Evolutionary conservation across 2,113 vertebrate species (phyloP).

Genomic region (Embiotoca jacksoni): DNA sequence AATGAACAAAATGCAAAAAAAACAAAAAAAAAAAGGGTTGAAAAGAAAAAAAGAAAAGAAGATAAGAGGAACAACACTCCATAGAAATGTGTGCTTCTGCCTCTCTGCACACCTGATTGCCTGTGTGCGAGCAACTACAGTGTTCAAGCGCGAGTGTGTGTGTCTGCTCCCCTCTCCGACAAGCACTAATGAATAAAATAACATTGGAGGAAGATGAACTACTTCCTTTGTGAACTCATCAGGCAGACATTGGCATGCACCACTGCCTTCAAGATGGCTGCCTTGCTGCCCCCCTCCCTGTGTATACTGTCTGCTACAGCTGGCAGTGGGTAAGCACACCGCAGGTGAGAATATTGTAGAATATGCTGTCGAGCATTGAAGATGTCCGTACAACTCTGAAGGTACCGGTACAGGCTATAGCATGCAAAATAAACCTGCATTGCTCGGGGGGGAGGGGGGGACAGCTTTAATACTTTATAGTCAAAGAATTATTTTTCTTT

Average conservation of each 20-base stretch:
- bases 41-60: not conserved
- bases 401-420: not conserved
- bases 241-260: slow-evolving; percentile 67
- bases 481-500: slow-evolving; percentile 4
- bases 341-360: slow-evolving; percentile 42
- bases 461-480: slow-evolving; percentile 12
- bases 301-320: slow-evolving; percentile 43
- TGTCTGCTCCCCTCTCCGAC: slow-evolving; percentile 45
- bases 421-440: slow-evolving; percentile 26
- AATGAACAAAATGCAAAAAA: slow-evolving; percentile 13
- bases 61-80: slow-evolving; percentile 2
- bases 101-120: slow-evolving; percentile 25
- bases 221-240: slow-evolving; percentile 70
- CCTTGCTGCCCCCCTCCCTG: slow-evolving; percentile 39
- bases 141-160: not conserved
- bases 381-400: not conserved
- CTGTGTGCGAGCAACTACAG: slow-evolving; percentile 2
- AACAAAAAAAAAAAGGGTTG: not conserved
- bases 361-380: slow-evolving; percentile 3
- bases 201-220: slow-evolving; percentile 67
- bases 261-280: slow-evolving; percentile 66
- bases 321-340: slow-evolving; percentile 34
- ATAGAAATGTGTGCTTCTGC: not conserved
- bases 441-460: slow-evolving; percentile 1
- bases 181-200: slow-evolving; percentile 76